Conservation (phyloP, 2,113 vertebrate species). For the Danionella cerebrum region DNA sequence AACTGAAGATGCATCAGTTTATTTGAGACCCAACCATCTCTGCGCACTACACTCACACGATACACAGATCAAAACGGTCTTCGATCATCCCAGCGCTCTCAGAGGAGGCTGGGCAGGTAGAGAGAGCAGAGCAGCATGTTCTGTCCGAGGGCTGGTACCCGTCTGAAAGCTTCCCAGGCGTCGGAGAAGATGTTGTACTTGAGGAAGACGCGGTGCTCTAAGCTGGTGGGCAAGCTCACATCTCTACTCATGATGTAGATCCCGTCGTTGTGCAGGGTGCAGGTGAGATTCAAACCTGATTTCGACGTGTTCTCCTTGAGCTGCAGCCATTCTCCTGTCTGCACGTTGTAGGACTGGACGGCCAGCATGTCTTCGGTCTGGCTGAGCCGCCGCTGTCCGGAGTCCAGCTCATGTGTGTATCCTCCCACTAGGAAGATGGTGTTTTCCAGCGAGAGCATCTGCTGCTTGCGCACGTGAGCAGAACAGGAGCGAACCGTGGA, state of each 20-base stretch:
- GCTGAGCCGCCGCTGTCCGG: conserved; percentile 57
- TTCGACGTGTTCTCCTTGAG: conserved; percentile 87
- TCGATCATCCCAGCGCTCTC: no score
- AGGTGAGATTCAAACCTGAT: conserved; percentile 89
- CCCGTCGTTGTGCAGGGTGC: conserved; percentile 87
- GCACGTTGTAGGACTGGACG: conserved; percentile 82
- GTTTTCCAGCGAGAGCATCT: conserved; percentile 95
- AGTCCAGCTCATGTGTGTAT: conserved; percentile 77
- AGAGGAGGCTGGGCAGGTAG: conserved; percentile 73
- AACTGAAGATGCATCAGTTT: no score
- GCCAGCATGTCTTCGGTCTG: conserved; percentile 82
- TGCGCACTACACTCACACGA: no score
- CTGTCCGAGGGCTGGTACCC: conserved; percentile 82
- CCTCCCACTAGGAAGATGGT: conserved; percentile 91
- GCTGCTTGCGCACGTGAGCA: conserved; percentile 88
- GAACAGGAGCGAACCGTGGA: conserved; percentile 72
- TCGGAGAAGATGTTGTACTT: conserved; percentile 88
- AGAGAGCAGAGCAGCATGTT: conserved; percentile 90
- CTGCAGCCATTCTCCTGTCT: conserved; percentile 79
- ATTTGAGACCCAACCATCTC: no score
- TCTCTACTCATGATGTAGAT: conserved; percentile 92
- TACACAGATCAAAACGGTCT: no score
- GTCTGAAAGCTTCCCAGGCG: conserved; percentile 80
- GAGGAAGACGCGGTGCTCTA: conserved; percentile 84
- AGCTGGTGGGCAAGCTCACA: conserved; percentile 74